A percentile compares a stretch with the other conserved stretches of the same genome.
phyloP scores from a whole-genome alignment of 2,888 invertebrate genomes.

The Chalcosyrphus nemorum region DNA sequence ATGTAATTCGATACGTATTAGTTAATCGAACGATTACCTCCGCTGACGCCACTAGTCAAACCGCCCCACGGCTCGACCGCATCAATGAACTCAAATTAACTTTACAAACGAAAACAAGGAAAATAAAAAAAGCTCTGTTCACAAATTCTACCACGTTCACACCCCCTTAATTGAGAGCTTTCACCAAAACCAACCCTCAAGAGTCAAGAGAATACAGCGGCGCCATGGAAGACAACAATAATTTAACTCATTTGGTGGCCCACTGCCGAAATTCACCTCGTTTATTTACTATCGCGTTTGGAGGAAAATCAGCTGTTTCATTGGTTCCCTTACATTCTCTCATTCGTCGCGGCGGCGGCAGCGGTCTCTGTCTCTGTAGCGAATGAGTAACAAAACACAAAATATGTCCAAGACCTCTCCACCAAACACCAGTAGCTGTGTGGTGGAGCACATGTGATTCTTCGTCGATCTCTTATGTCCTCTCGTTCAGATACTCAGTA shows the following conservation, averaged over 20 bases:
- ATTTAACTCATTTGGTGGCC: constrained; percentile 51
- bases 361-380: constrained; percentile 58
- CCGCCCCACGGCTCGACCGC: constrained; percentile 38
- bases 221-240: background rate
- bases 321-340: constrained; percentile 25
- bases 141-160: background rate
- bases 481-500: constrained; percentile 44
- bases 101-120: constrained; percentile 46
- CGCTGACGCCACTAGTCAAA: constrained; percentile 26
- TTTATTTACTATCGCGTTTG: constrained; percentile 58
- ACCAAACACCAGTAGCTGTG: constrained; percentile 24
- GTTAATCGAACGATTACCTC: constrained; percentile 59
- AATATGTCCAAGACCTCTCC: constrained; percentile 20
- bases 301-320: constrained; percentile 51
- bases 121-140: background rate
- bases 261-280: constrained; percentile 54
- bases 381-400: constrained; percentile 70
- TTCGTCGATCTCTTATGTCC: constrained; percentile 43
- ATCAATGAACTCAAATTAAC: constrained; percentile 68
- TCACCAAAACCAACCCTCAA: constrained; percentile 33
- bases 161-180: constrained; percentile 17
- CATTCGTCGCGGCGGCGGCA: constrained; percentile 34
- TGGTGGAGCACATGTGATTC: constrained; percentile 55
- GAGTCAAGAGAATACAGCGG: background rate
- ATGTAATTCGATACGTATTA: constrained; percentile 54